A percentile compares a stretch with the other conserved stretches of the same genome.
Conservation (phyloP, 2,888 invertebrate genomes). For the Phengaris alcon region DNA sequence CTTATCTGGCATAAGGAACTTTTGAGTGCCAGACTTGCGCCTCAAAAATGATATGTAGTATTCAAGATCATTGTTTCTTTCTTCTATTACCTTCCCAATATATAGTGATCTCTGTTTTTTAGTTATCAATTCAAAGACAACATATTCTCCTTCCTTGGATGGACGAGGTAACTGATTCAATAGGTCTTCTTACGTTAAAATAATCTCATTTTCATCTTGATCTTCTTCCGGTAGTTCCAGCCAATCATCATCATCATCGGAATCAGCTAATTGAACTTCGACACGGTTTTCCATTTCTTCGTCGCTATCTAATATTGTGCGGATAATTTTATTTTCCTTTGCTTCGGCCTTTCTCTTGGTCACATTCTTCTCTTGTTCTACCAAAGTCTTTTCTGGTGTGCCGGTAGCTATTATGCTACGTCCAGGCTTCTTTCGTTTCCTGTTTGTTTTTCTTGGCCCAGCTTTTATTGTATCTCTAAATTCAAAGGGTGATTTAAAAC, state of each 20-base stretch:
- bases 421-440: neutral
- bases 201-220: neutral
- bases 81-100: slow-evolving; percentile 1
- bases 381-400: neutral
- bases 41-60: slow-evolving; percentile 3
- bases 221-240: neutral
- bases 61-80: neutral
- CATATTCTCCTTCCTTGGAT: neutral
- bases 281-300: neutral
- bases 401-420: neutral
- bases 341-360: neutral
- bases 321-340: neutral
- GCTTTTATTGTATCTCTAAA: slow-evolving; percentile 5
- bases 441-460: slow-evolving; percentile 1
- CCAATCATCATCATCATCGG: neutral
- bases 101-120: neutral
- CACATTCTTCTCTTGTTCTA: neutral
- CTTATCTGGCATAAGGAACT: neutral
- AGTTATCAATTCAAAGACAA: neutral
- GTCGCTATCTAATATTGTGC: neutral
- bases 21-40: neutral
- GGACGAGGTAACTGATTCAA: neutral
- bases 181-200: neutral
- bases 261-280: neutral
- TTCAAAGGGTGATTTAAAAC: neutral